phyloP scores from a whole-genome alignment of 1,140 invertebrate genomes.

The Diuraphis noxia region DNA sequence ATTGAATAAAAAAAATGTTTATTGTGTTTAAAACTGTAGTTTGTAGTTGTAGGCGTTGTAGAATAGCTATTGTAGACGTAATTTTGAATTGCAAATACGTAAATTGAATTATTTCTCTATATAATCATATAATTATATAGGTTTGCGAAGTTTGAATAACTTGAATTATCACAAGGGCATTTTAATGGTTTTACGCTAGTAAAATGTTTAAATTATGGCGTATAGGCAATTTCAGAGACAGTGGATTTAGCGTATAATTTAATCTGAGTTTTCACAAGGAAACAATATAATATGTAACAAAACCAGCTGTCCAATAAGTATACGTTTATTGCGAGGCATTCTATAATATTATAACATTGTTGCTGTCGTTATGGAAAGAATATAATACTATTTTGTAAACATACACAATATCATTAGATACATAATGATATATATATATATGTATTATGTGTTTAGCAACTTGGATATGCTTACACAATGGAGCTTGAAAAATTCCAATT shows the following conservation, averaged over 20 bases:
- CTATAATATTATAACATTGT: background rate
- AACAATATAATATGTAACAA: background rate
- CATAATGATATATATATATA: background rate
- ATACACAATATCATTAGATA: background rate
- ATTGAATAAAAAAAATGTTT: background rate
- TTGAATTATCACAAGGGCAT: background rate
- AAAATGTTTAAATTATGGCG: background rate
- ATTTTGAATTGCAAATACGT: background rate
- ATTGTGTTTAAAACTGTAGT: background rate
- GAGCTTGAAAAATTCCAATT: background rate
- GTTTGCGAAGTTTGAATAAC: background rate
- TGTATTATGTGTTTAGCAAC: background rate
- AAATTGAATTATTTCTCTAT: background rate
- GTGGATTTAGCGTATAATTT: conserved; percentile 6
- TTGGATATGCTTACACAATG: background rate
- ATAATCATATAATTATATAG: background rate
- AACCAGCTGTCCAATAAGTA: background rate
- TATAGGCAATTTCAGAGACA: conserved; percentile 1
- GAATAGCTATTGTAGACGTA: background rate
- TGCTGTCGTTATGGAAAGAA: background rate
- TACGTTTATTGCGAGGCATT: background rate
- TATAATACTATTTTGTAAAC: background rate
- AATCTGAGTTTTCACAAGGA: background rate
- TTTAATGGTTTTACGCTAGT: background rate
- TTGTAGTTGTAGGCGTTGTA: background rate